These are phyloP conservation scores for Drosophila yakuba DNA, from an alignment of 1,140 invertebrate species.

Conservation along the genomic window DNA sequence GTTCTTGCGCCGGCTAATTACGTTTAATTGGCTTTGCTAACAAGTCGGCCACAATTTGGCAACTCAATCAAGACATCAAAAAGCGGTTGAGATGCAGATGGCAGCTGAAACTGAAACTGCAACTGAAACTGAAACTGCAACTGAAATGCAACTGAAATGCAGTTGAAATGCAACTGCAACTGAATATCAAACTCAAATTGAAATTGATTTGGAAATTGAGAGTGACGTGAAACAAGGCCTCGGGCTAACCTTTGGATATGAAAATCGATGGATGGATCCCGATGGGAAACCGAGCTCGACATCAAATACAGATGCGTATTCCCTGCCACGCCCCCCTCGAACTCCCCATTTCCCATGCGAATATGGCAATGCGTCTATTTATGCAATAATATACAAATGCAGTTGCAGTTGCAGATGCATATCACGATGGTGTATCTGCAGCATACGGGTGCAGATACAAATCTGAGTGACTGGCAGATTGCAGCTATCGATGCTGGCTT, in stretches of 20 bases:
- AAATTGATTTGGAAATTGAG: slow-evolving; percentile 8
- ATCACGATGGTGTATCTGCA: slow-evolving; percentile 6
- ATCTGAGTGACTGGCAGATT: slow-evolving; percentile 50
- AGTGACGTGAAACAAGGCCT: slow-evolving; percentile 10
- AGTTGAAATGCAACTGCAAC: slow-evolving; percentile 4
- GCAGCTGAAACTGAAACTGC: not conserved
- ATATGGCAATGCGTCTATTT: slow-evolving; percentile 11
- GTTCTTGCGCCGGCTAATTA: slow-evolving; percentile 56
- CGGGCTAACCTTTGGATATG: slow-evolving; percentile 3
- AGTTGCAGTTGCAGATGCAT: slow-evolving; percentile 13
- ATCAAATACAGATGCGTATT: not conserved
- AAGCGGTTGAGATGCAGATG: slow-evolving; percentile 35
- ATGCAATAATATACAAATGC: slow-evolving; percentile 24
- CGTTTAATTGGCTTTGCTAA: slow-evolving; percentile 72
- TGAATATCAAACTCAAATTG: not conserved
- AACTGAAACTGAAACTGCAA: not conserved
- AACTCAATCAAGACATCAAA: slow-evolving; percentile 65
- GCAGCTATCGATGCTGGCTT: slow-evolving; percentile 64
- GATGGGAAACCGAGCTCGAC: not conserved
- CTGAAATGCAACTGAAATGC: not conserved
- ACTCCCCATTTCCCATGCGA: not conserved
- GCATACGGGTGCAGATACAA: not conserved
- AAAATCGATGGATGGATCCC: not conserved
- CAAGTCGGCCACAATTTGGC: slow-evolving; percentile 54
- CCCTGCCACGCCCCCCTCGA: not conserved